Percentiles rank a stretch among this genome's conserved stretches.
phyloP scores from a whole-genome alignment of 1,140 invertebrate genomes.

The Hyles vespertilio region DNA sequence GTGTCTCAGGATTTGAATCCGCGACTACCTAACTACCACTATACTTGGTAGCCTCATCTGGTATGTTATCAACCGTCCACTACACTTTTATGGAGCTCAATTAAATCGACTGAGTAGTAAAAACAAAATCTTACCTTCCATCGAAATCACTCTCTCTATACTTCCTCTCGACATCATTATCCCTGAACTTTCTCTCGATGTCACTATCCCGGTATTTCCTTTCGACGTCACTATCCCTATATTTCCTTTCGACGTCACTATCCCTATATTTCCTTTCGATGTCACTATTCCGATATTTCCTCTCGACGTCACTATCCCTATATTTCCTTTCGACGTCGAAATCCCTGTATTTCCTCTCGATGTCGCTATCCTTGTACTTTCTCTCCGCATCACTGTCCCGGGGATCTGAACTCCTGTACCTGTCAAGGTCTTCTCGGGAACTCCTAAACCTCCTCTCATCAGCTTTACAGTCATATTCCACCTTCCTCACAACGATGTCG shows the following conservation, averaged over 20 bases:
- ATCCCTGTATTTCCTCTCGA: slow-evolving; percentile 37
- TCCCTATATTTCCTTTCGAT: slow-evolving; percentile 26
- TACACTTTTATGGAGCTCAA: too few species aligned
- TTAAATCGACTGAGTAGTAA: too few species aligned
- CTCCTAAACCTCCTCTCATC: slow-evolving; percentile 42
- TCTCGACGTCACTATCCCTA: slow-evolving; percentile 31
- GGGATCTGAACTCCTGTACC: slow-evolving; percentile 12
- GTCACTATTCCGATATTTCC: slow-evolving; percentile 27
- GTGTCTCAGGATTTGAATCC: too few species aligned
- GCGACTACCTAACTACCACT: too few species aligned
- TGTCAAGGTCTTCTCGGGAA: slow-evolving; percentile 55
- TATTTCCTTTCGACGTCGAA: slow-evolving; percentile 24
- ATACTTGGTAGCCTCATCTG: too few species aligned
- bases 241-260: slow-evolving; percentile 46
- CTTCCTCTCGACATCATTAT: slow-evolving; percentile 23
- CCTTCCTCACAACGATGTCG: slow-evolving; percentile 52
- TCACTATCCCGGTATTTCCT: too few species aligned
- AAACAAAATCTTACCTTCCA: slow-evolving; percentile 32
- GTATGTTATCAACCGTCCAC: too few species aligned
- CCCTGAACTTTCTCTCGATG: too few species aligned
- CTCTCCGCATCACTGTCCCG: slow-evolving; percentile 13
- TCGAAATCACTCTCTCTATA: slow-evolving; percentile 35
- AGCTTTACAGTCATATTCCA: slow-evolving; percentile 43
- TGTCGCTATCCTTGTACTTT: slow-evolving; percentile 32
- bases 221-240: too few species aligned